These are phyloP conservation scores for Formica exsecta DNA, from an alignment of 1,140 invertebrate species.

Conservation along the genomic window DNA sequence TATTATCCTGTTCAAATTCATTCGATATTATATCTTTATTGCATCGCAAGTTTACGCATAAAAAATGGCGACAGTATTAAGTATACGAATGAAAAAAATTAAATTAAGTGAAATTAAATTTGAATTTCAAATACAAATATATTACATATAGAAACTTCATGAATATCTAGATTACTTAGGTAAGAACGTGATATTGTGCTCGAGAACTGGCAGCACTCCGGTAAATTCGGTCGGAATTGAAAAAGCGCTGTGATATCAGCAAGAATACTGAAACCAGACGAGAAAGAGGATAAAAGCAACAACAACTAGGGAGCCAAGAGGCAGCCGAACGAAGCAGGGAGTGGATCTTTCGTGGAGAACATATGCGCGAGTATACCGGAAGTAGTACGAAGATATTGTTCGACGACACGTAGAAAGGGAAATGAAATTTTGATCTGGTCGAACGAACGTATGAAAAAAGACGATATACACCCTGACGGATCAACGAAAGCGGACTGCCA, in stretches of 20 bases:
- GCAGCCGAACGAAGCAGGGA: background rate
- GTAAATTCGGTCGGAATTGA: slow-evolving; percentile 51
- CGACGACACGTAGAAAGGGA: slow-evolving; percentile 14
- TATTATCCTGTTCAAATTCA: background rate
- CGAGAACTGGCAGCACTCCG: slow-evolving; percentile 48
- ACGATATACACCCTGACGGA: slow-evolving; percentile 39
- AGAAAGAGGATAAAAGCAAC: slow-evolving; percentile 32
- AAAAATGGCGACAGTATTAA: background rate
- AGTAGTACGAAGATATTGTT: slow-evolving; percentile 36
- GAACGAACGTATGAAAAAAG: slow-evolving; percentile 50
- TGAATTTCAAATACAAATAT: slow-evolving; percentile 3
- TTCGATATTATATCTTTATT: background rate
- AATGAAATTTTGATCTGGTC: slow-evolving; percentile 47
- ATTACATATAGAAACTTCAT: background rate
- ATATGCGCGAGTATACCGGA: slow-evolving; percentile 45
- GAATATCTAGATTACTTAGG: slow-evolving; percentile 21
- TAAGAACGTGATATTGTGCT: slow-evolving; percentile 2
- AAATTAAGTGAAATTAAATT: background rate
- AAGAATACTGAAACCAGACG: slow-evolving; percentile 33
- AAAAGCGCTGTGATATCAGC: slow-evolving; percentile 41
- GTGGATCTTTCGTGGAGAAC: background rate
- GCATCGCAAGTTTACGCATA: background rate
- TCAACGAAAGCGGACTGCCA: slow-evolving; percentile 67
- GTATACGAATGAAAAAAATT: background rate
- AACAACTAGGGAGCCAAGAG: slow-evolving; percentile 30